Conservation (phyloP, 1,140 invertebrate species). For the Phenacoccus solenopsis region DNA sequence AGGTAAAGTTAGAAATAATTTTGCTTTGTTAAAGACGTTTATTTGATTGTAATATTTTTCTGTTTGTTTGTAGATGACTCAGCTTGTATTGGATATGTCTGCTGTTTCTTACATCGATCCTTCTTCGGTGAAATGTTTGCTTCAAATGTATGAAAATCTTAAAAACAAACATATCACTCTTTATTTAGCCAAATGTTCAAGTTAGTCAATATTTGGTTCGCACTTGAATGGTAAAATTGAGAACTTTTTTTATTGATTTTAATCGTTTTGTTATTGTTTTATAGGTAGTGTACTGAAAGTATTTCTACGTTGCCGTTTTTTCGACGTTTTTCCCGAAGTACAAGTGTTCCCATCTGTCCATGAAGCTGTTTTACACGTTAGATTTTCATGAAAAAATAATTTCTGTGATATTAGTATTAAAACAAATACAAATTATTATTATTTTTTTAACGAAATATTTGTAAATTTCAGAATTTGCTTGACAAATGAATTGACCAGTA, state of each 20-base stretch:
- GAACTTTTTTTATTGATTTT: neutral
- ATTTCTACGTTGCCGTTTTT: neutral
- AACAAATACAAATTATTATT: neutral
- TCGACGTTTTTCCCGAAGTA: neutral
- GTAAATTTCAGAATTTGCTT: too few relatives aligned
- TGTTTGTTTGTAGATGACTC: neutral
- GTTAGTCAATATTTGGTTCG: neutral
- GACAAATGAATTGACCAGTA: too few relatives aligned
- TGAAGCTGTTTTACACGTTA: neutral
- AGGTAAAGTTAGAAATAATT: neutral
- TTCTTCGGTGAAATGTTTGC: neutral
- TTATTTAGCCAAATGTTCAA: slow-evolving; percentile 10
- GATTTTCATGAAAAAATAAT: neutral
- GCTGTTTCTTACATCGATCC: slow-evolving; percentile 1
- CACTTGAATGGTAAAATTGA: neutral
- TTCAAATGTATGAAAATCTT: neutral
- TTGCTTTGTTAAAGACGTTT: neutral
- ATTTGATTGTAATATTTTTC: neutral
- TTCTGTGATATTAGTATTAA: neutral
- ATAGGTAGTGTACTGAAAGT: slow-evolving; percentile 4
- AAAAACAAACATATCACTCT: neutral
- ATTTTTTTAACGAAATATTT: too few relatives aligned
- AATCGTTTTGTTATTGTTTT: neutral
- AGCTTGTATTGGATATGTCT: neutral
- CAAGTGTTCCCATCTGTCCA: neutral